Base-by-base conservation (phyloP, 2,113 vertebrate genomes). In the Anhinga rufa region DNA sequence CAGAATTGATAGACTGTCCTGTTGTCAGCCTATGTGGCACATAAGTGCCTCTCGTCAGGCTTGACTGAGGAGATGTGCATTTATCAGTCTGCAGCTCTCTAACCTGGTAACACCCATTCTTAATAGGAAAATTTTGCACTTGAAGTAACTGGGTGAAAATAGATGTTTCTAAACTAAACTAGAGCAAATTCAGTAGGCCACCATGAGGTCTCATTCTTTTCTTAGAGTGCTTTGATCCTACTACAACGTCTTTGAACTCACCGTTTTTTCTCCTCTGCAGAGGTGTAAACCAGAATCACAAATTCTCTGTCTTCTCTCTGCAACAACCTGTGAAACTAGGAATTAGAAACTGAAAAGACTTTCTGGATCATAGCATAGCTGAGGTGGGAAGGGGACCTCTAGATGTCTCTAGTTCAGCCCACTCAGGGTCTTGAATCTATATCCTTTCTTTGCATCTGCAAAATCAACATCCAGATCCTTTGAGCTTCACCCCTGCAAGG, bases 71-170 rank as follows among this genome's bases (percentile, higher is more conserved):
- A 86, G 25, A 93, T 71, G 51, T 92, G 42, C 64, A 65, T 92
- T 96, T 87, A 87, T 90, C 94, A 91, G 69, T 61, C 82, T 88
- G 68, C 92, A 94, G 91, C 81, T 95, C 74, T 96, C 85, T 94
- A 91, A 91, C 86, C 57, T 95, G 91, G 80, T 94, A 94, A 62
- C 75, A 94, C 51, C 70, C 48, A 32, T 82, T 86, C 66, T 38
- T 85, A 89, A 76, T 42, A 66, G 84, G 46, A 51, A 68, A 90
- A 91, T 65, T 66, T 92, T 71, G 72, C 15, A 3, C 71, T 81
- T 92, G 46, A 88, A 54, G 32, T 86, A 85, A 74, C 32, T 2
- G 10, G 17, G 17, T 88, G 75, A 87, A 91, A 97, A 87, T 31
- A 76, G 38, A 54, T 55, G 58, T 29, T 85, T 82, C 68, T 69